phyloP scores from a whole-genome alignment of 2,113 vertebrate species.

The Rhineura floridana region DNA sequence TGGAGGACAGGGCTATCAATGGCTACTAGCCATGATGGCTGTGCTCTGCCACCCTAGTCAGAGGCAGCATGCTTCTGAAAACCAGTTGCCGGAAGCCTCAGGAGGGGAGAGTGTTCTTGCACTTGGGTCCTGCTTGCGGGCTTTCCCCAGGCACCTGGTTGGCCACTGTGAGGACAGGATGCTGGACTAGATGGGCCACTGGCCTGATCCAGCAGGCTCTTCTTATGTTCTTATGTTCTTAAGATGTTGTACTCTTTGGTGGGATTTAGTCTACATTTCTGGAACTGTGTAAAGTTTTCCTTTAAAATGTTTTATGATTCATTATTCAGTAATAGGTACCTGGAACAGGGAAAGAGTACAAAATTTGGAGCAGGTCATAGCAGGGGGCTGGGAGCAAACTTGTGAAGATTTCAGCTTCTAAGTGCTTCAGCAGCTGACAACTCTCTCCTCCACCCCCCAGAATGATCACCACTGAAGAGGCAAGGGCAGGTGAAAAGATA shows the following conservation, averaged over 20 bases:
- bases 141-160: no score
- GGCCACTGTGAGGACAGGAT: no score
- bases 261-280: not conserved
- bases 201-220: no score
- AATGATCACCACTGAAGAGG: not conserved
- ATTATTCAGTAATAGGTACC: not conserved
- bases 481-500: conserved; percentile 30
- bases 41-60: no score
- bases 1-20: no score
- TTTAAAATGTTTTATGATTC: not conserved
- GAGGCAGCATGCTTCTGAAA: no score
- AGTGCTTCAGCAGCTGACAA: conserved; percentile 3
- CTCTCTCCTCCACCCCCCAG: not conserved
- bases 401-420: not conserved
- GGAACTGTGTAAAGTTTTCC: not conserved
- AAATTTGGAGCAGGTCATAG: not conserved
- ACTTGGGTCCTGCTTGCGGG: no score
- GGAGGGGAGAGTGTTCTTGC: no score
- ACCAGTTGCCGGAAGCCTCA: no score
- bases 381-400: not conserved
- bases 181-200: no score
- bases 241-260: not conserved
- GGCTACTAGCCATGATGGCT: no score
- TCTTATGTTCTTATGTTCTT: no score
- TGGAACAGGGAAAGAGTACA: not conserved